Base-by-base conservation (phyloP, 2,888 invertebrate species). In the Tanytarsus gracilentus region DNA sequence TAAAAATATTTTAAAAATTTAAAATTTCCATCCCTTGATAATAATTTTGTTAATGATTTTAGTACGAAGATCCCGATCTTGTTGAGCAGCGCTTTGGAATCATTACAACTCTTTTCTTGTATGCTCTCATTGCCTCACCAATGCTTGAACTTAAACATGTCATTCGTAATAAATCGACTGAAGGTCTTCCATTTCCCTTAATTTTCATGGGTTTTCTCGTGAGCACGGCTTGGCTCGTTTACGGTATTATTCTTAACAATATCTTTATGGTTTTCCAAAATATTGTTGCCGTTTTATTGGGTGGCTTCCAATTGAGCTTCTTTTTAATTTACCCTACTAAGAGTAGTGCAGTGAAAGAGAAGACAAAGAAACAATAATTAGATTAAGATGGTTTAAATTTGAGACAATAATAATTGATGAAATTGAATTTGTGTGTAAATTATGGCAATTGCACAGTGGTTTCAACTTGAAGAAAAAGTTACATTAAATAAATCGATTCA, bases 171-270 rank as follows among this genome's bases (percentile, higher is more conserved):
- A 83, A 88, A 74, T 90, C 87, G 71, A 89, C 94, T 0, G 89
- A 86, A 63, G 83, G 84, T 33, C 77, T 97, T 72, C 94, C 95
- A 4, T 89, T 95, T 70, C 89, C 92, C 7, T 78, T 96, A 62
- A 92, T 93, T 67, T 73, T 89, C 30, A 85, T 88, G 65, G 92
- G 88, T 64, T 80, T 89, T 27, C 68, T 90, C 5, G 90, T 94
- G 11, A 2, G 11, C 52, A 18, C 39, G 7, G 11, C 70, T 11
- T 74, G 74, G 74, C 64, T 69, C 44, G 26, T 69, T 1, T 73
- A 74, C 62, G 74, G 70, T 2, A 62, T 73, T 16, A 70, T 73
- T 3, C 69, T 73, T 14, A 66, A 67, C 51, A 72, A 72, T 63
- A 52, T 64, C 52, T 65, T 69, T 58, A 63, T 75, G 63, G 66